Evolutionary conservation across 1,140 invertebrate genomes (phyloP).

Genomic region (Ips typographus): DNA sequence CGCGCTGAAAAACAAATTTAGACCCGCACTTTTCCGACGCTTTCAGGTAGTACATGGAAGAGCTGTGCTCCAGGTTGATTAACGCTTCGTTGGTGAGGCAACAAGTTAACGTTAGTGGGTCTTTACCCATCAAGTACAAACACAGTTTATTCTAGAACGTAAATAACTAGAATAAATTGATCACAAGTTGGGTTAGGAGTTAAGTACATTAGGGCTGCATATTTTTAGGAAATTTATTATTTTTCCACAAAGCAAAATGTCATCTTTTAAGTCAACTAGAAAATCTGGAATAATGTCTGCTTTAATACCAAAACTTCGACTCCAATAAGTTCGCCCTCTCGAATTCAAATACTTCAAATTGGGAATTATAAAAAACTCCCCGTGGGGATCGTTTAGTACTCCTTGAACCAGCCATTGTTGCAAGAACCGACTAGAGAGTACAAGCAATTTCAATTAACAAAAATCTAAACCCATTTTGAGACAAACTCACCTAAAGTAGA

Average conservation of each 20-base stretch:
- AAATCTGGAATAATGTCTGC: conserved; percentile 50
- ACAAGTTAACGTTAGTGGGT: conserved; percentile 42
- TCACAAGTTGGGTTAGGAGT: neutral
- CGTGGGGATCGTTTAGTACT: conserved; percentile 47
- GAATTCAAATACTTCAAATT: conserved; percentile 42
- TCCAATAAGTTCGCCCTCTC: conserved; percentile 50
- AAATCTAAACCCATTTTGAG: neutral
- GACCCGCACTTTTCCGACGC: conserved; percentile 43
- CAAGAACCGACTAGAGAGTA: conserved; percentile 45
- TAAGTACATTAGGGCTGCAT: conserved; percentile 36
- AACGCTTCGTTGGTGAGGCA: conserved; percentile 46
- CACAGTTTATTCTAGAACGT: conserved; percentile 43
- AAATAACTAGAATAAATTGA: neutral
- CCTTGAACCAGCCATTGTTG: conserved; percentile 51
- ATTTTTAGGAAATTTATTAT: conserved; percentile 49
- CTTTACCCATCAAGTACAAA: conserved; percentile 43
- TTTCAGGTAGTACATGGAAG: conserved; percentile 45
- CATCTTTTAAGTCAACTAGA: conserved; percentile 43
- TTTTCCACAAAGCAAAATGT: conserved; percentile 49
- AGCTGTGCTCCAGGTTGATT: conserved; percentile 38
- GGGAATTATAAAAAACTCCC: conserved; percentile 49
- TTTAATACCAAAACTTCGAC: conserved; percentile 41
- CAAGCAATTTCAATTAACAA: conserved; percentile 5
- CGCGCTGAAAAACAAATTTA: conserved; percentile 39
- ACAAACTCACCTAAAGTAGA: conserved; percentile 40